Evolutionary conservation across 2,113 vertebrate genomes (phyloP).

Genomic region (Prionailurus bengalensis): DNA sequence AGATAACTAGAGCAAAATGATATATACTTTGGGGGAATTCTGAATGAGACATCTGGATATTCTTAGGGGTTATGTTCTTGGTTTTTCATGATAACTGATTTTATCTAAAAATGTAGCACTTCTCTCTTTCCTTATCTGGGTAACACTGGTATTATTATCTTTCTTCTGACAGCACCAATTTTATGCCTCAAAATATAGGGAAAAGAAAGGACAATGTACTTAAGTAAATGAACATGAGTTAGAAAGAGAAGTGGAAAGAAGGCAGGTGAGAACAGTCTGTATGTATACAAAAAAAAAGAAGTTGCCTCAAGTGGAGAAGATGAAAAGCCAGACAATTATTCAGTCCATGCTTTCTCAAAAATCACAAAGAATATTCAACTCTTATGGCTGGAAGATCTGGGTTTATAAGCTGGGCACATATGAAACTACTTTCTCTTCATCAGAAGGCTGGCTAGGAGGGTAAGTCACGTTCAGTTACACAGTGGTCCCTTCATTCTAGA

Average conservation of each 20-base stretch:
- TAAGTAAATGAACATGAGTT: not conserved
- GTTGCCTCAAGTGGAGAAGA: not conserved
- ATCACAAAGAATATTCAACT: too few relatives aligned
- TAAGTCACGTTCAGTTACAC: accelerated
- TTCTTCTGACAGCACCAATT: not conserved
- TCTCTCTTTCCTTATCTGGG: not conserved
- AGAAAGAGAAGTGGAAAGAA: not conserved
- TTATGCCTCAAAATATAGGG: not conserved
- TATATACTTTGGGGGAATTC: not conserved
- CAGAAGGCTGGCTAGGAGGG: accelerated
- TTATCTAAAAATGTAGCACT: not conserved
- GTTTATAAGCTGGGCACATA: not conserved
- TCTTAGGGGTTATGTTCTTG: not conserved
- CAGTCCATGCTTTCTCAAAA: not conserved
- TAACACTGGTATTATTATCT: not conserved
- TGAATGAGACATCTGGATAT: not conserved
- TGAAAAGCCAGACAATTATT: not conserved
- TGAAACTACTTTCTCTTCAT: not conserved
- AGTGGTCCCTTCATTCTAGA: accelerated
- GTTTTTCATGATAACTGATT: too few relatives aligned
- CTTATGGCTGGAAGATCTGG: not conserved
- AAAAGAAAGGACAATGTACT: not conserved
- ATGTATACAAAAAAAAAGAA: too few relatives aligned
- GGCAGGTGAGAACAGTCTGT: not conserved
- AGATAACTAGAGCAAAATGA: not conserved